Conservation (phyloP, 2,888 invertebrate genomes). For the Dicyrtomina minuta region DNA sequence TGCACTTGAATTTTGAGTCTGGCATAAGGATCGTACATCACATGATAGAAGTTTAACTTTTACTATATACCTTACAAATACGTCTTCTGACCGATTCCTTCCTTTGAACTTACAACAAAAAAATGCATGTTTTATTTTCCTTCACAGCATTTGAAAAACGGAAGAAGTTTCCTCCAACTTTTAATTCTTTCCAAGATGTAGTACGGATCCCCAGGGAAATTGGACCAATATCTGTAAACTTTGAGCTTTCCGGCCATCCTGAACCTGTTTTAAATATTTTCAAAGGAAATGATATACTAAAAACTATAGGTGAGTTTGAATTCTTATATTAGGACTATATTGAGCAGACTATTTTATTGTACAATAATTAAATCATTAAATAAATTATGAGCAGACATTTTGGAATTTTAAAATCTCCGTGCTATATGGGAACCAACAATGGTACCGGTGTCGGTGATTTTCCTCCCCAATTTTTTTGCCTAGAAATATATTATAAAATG, state of each 20-base stretch:
- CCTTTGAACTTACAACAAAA: neutral
- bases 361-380: neutral
- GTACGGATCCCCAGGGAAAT: slow-evolving; percentile 35
- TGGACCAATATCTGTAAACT: slow-evolving; percentile 38
- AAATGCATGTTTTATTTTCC: slow-evolving; percentile 2
- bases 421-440: no score
- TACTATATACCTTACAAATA: neutral
- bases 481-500: no score
- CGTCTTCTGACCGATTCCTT: neutral
- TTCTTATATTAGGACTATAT: neutral
- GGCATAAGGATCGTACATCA: no score
- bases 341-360: neutral
- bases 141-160: slow-evolving; percentile 35
- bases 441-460: no score
- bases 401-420: no score
- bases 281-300: slow-evolving; percentile 55
- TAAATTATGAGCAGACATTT: no score
- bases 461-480: no score
- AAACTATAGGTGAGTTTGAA: slow-evolving; percentile 36
- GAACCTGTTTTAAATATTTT: slow-evolving; percentile 59
- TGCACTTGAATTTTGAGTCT: no score
- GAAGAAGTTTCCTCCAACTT: slow-evolving; percentile 47
- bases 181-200: slow-evolving; percentile 39
- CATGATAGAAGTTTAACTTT: neutral
- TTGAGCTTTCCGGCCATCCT: slow-evolving; percentile 59